Evolutionary conservation across 2,888 invertebrate species (phyloP).

Genomic region (Diabrotica balteata): DNA sequence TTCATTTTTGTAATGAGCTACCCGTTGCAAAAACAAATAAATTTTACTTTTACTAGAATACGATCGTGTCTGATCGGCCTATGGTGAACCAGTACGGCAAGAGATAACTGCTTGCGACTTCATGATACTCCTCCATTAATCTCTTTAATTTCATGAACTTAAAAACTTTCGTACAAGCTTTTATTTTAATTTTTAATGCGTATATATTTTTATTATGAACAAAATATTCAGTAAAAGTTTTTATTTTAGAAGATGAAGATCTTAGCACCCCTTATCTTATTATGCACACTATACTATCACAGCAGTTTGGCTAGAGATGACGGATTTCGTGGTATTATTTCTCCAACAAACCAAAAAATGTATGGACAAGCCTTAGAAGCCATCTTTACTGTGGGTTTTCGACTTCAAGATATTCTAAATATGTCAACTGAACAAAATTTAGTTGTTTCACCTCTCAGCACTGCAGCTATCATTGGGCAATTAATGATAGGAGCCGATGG

Average conservation of each 20-base stretch:
- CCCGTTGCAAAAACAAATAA: no score
- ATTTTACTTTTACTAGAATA: no score
- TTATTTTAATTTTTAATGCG: no score
- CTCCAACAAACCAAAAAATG: conserved; percentile 13
- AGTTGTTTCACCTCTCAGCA: conserved; percentile 58
- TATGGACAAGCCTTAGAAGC: conserved; percentile 52
- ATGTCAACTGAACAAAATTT: conserved; percentile 51
- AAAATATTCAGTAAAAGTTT: neutral
- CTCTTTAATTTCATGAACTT: no score
- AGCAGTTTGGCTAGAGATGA: neutral
- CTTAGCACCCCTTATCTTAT: conserved; percentile 5
- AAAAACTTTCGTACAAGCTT: no score
- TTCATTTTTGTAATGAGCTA: no score
- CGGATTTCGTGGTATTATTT: conserved; percentile 17
- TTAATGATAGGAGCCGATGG: conserved; percentile 57
- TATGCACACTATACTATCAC: conserved; percentile 5
- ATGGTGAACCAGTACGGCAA: no score
- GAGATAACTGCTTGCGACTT: no score
- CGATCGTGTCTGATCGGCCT: no score
- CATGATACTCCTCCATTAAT: no score
- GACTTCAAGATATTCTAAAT: conserved; percentile 51
- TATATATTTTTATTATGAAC: no score
- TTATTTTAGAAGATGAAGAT: conserved; percentile 33
- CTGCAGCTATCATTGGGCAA: conserved; percentile 55
- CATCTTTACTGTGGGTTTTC: conserved; percentile 54